These are phyloP conservation scores for Onychomys leucogaster DNA, from an alignment of 2,797 vertebrate genomes.

Conservation along the genomic window DNA sequence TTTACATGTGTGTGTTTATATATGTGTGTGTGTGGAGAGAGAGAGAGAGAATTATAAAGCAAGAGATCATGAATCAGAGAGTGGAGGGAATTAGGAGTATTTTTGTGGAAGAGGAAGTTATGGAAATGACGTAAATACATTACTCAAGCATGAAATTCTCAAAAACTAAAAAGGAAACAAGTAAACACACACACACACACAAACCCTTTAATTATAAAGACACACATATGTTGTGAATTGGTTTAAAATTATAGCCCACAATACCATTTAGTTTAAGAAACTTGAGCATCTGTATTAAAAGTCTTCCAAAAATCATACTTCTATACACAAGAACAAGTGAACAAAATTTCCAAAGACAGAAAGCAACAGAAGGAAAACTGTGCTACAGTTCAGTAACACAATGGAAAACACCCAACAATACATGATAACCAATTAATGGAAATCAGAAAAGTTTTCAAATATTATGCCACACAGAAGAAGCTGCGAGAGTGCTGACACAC, in stretches of 20 bases:
- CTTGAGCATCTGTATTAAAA: neutral
- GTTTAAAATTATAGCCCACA: neutral
- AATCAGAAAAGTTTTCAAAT: neutral
- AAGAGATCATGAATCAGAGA: too few species aligned
- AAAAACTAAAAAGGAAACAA: too few species aligned
- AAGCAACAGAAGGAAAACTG: neutral
- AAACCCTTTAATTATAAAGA: neutral
- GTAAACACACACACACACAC: neutral
- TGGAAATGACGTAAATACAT: too few species aligned
- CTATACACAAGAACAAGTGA: neutral
- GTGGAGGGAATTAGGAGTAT: too few species aligned
- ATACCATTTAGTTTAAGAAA: neutral
- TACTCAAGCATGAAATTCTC: too few species aligned
- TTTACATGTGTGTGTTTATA: too few species aligned
- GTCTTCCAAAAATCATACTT: neutral
- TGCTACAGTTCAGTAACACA: neutral
- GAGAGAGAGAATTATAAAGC: too few species aligned
- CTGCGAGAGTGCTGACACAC: neutral
- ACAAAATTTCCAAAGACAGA: neutral
- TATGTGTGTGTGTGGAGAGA: too few species aligned
- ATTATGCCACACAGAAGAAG: neutral
- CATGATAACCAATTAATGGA: neutral
- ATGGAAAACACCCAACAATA: neutral
- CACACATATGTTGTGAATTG: neutral
- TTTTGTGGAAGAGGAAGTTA: too few species aligned